Base-by-base conservation (phyloP, 2,113 vertebrate species). In the Atractosteus spatula region DNA sequence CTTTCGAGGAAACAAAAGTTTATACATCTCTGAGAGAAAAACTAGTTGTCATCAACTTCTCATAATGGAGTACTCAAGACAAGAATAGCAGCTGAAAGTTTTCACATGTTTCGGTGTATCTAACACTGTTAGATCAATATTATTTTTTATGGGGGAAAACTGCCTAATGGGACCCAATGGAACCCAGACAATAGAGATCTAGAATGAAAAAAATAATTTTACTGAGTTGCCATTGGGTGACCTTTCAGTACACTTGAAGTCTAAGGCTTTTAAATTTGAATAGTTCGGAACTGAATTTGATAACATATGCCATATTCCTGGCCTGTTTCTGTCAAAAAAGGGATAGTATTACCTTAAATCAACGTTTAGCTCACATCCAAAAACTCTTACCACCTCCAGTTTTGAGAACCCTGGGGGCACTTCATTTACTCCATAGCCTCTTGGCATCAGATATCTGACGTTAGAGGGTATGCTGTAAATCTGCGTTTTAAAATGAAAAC, bases 271-370 rank as follows among this genome's bases (percentile, higher is more conserved):
- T 71, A 41, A 51, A 64, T n/a, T 54, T 74, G 78, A 87, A 89
- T 87, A 86, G 72, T 87, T 74, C 87, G 85, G 82, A 71, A 76
- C 41, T 17, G 61, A 71, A 55, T 81, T 71, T 80, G 73, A 77
- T 80, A 80, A 72, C 76, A 80, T 80, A 55, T 78, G 59, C 76
- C 86, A 82, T 78, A 77, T 80, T 80, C 77, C 70, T 85, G 81
- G 83, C 75, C 73, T 59, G 69, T 78, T 70, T 62, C 68, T 71
- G 73, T 76, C 74, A 78, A 82, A 77, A 77, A 56, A 79, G 79
- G 80, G 66, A 81, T 84, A 84, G 65, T 71, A 80, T 87, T 86
- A 80, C 83, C 84, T 56, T 11, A 17, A 55, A 70, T 63, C 44
- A 63, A 41, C 13, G 47, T 68, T 43, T n/a, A 69, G 71, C 57